Conservation (phyloP, 2,113 vertebrate species). For the Falco punctatus region DNA sequence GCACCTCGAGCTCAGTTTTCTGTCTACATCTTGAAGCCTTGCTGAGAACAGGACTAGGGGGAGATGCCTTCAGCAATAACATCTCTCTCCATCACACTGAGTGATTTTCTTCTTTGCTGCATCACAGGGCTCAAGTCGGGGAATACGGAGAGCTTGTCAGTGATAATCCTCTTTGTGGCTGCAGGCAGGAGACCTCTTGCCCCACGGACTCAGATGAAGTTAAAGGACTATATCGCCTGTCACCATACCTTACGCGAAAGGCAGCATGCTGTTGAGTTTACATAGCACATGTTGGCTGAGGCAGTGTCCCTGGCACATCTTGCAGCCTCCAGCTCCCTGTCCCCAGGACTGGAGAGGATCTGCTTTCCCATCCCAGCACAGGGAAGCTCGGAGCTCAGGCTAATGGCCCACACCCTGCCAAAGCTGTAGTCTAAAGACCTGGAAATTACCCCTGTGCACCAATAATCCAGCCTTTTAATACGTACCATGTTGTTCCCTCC, state of each 20-base stretch:
- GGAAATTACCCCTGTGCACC: no score
- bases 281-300: accelerated
- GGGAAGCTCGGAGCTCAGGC: not conserved
- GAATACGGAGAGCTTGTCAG: not conserved
- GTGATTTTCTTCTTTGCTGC: not conserved
- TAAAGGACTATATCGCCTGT: not conserved
- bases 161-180: not conserved
- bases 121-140: not conserved
- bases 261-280: not conserved
- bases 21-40: not conserved
- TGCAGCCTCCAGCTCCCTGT: not conserved
- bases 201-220: not conserved
- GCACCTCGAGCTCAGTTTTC: not conserved
- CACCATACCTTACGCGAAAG: not conserved
- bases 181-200: not conserved
- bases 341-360: not conserved
- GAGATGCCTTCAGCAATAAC: not conserved
- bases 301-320: not conserved
- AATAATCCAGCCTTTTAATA: not conserved
- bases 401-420: not conserved
- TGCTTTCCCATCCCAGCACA: not conserved
- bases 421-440: not conserved
- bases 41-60: not conserved
- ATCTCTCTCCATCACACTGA: not conserved
- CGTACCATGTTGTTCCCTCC: accelerated